phyloP scores from a whole-genome alignment of 2,797 vertebrate species.

The Poecilia gillii region DNA sequence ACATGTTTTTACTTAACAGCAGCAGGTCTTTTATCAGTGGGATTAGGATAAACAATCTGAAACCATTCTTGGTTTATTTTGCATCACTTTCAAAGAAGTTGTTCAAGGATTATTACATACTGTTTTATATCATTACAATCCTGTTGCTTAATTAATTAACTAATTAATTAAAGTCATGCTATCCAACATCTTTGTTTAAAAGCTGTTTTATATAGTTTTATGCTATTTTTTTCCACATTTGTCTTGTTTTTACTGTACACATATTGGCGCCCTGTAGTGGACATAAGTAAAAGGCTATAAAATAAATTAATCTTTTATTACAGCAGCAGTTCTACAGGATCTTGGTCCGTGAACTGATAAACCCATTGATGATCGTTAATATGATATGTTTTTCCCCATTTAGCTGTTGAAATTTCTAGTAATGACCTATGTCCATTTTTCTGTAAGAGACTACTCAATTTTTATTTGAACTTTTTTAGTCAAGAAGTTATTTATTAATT shows the following conservation, averaged over 20 bases:
- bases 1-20: not conserved
- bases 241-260: not conserved
- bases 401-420: not conserved
- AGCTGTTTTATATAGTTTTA: not conserved
- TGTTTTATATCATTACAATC: not conserved
- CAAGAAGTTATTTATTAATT: not conserved
- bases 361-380: no score
- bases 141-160: not conserved
- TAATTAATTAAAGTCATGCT: not conserved
- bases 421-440: not conserved
- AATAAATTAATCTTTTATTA: not conserved
- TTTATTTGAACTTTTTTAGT: not conserved
- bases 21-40: not conserved
- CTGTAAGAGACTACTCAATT: not conserved
- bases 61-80: not conserved
- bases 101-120: not conserved
- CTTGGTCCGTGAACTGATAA: not conserved
- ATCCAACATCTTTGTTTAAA: not conserved
- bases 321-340: not conserved
- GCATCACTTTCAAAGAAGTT: not conserved
- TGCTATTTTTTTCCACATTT: not conserved
- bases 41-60: not conserved
- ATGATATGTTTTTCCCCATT: not conserved
- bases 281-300: not conserved
- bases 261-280: not conserved